These are phyloP conservation scores for Phataginus tricuspis DNA, from an alignment of 2,797 vertebrate genomes.

Conservation along the genomic window DNA sequence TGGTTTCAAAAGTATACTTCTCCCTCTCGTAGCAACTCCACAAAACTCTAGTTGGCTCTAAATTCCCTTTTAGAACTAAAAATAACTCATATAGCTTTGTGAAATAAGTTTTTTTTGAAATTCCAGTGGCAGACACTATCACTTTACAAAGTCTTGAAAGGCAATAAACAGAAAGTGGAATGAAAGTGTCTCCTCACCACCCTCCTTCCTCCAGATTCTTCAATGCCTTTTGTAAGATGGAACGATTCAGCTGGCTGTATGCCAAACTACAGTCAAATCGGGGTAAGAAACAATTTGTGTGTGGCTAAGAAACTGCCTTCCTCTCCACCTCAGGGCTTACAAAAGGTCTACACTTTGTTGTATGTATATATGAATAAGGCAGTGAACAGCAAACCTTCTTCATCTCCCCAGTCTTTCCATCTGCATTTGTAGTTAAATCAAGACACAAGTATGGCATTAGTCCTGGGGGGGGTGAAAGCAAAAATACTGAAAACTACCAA, in stretches of 20 bases:
- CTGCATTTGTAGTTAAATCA: conserved; percentile 26
- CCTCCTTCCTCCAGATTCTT: neutral
- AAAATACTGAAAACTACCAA: conserved; percentile 23
- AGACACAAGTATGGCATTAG: neutral
- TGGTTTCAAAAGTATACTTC: conserved; percentile 30
- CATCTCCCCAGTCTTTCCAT: neutral
- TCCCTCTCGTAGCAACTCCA: neutral
- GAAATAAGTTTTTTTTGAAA: conserved; percentile 24
- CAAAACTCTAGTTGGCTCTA: neutral
- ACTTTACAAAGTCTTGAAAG: conserved; percentile 29
- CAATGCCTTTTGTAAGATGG: neutral
- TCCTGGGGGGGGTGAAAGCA: neutral
- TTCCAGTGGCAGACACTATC: neutral
- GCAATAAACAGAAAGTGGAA: neutral
- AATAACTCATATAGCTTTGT: neutral
- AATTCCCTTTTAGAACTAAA: conserved; percentile 6
- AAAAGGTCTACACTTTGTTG: neutral
- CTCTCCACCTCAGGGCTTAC: neutral
- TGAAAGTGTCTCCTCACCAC: neutral
- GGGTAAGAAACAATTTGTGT: neutral
- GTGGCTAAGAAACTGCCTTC: neutral
- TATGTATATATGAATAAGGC: neutral
- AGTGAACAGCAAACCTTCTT: neutral
- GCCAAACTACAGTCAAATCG: neutral
- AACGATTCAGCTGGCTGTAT: neutral